Evolutionary conservation across 2,113 vertebrate species (phyloP).

Genomic region (Oriolus oriolus): DNA sequence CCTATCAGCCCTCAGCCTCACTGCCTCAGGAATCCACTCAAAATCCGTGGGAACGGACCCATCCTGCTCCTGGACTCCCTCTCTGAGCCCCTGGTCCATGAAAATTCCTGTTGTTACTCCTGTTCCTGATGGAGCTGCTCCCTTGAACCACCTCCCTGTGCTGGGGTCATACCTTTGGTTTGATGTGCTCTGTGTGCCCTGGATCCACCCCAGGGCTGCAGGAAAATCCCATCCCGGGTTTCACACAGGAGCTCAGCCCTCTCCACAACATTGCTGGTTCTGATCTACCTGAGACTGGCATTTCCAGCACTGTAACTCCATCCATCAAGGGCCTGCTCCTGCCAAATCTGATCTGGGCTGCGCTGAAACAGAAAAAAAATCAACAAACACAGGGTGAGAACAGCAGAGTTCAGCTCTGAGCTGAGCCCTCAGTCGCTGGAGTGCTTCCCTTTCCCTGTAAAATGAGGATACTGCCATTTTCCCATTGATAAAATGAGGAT

Average conservation of each 20-base stretch:
- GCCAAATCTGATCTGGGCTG: not conserved
- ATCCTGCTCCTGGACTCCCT: not conserved
- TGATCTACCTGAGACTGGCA: slow-evolving; percentile 8
- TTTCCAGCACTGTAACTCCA: not conserved
- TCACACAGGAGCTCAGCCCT: not conserved
- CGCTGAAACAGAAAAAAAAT: slow-evolving; percentile 23
- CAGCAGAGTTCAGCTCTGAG: not conserved
- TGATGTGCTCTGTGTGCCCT: not conserved
- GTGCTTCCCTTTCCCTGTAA: not conserved
- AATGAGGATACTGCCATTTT: not conserved
- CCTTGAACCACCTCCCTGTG: not conserved
- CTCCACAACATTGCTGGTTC: not conserved
- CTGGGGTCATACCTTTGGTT: not conserved
- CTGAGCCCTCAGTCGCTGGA: not conserved
- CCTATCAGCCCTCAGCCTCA: not conserved
- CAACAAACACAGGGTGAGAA: not conserved
- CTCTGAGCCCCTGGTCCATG: not conserved
- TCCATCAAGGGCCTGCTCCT: not conserved
- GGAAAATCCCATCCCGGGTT: not conserved
- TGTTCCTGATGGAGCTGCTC: not conserved
- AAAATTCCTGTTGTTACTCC: not conserved
- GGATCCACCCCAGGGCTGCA: slow-evolving; percentile 19
- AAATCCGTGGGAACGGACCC: not conserved
- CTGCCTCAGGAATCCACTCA: not conserved
- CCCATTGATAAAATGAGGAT: not conserved